Percentiles rank a stretch among this genome's conserved stretches.
Evolutionary conservation across 1,140 invertebrate genomes (phyloP).

Genomic region (Eumaeus atala): DNA sequence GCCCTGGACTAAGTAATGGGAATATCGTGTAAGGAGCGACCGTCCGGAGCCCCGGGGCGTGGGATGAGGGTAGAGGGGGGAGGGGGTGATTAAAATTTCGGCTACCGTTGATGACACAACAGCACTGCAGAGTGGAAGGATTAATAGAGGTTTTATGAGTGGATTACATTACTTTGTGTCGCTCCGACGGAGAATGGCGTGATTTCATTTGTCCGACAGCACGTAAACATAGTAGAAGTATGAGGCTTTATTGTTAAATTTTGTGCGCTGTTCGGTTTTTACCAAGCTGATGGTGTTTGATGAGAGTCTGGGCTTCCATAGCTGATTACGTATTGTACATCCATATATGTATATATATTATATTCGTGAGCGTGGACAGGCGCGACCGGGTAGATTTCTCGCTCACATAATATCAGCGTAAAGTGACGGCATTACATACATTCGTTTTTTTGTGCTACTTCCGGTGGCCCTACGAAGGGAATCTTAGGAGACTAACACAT

Average conservation of each 20-base stretch:
- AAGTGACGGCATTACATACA: no score
- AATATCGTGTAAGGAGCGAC: constrained; percentile 74
- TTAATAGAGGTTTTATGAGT: constrained; percentile 69
- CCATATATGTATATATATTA: no score
- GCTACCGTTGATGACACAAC: constrained; percentile 70
- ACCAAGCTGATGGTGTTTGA: no score
- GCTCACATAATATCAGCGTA: no score
- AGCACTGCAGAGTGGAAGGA: constrained; percentile 58
- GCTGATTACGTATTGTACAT: no score
- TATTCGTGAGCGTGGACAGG: no score
- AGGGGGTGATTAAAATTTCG: constrained; percentile 69
- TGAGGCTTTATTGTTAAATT: constrained; percentile 4
- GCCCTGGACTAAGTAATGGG: constrained; percentile 74
- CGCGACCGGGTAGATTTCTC: no score
- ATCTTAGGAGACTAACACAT: no score
- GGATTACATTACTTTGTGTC: constrained; percentile 67
- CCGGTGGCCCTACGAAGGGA: no score
- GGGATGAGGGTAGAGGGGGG: constrained; percentile 29
- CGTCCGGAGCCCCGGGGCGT: constrained; percentile 54
- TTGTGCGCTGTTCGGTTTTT: background rate
- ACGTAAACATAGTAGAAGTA: constrained; percentile 3
- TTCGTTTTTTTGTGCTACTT: no score
- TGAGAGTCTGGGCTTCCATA: no score
- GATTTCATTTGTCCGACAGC: constrained; percentile 42
- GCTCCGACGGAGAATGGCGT: constrained; percentile 37